Conservation (phyloP, 1,140 invertebrate species). For the Chionoecetes opilio region DNA sequence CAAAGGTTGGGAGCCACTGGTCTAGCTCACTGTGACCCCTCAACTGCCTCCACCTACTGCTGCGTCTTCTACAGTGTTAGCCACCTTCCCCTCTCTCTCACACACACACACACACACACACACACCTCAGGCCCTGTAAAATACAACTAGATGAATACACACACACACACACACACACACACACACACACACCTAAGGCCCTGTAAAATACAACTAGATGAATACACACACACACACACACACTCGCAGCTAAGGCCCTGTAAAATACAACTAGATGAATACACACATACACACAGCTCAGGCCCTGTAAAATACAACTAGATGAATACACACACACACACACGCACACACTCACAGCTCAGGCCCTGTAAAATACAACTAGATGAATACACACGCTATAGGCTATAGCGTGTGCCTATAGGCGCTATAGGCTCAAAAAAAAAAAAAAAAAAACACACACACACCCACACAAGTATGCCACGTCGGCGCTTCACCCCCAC, state of each 20-base stretch:
- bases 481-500: not conserved
- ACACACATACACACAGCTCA: not conserved
- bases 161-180: conserved; percentile 44
- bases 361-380: no score
- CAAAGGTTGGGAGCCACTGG: no score
- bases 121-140: no score
- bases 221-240: not conserved
- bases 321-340: not conserved
- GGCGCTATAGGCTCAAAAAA: no score
- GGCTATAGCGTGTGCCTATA: not conserved
- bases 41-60: no score
- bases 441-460: not conserved
- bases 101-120: not conserved
- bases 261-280: no score
- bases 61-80: no score
- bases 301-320: no score
- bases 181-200: not conserved
- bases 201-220: no score
- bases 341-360: no score
- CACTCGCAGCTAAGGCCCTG: not conserved
- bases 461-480: not conserved
- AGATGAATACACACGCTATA: no score
- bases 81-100: not conserved
- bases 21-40: no score
- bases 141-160: not conserved